Evolutionary conservation across 2,113 vertebrate genomes (phyloP).

Genomic region (Theristicus caerulescens): DNA sequence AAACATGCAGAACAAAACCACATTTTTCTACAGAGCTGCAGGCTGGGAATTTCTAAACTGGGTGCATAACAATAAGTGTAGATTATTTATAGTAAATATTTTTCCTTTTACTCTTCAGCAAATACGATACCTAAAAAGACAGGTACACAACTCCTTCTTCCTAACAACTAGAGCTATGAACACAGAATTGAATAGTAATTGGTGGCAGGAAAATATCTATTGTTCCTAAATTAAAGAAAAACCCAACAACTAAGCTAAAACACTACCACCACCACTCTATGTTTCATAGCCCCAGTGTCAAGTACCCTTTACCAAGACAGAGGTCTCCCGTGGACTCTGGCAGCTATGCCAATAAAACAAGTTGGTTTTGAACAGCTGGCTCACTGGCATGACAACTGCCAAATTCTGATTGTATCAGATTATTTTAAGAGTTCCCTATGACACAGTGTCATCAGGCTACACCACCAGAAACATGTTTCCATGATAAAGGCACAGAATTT

Average conservation of each 20-base stretch:
- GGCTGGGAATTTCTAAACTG: neutral
- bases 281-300: neutral
- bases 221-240: neutral
- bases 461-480: neutral
- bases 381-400: neutral
- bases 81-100: neutral
- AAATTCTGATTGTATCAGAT: rapidly evolving
- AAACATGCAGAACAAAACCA: neutral
- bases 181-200: neutral
- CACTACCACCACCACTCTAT: neutral
- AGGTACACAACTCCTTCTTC: neutral
- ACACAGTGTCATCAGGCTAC: neutral
- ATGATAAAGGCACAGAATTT: neutral
- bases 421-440: neutral
- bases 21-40: neutral
- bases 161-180: neutral
- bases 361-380: neutral
- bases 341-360: neutral
- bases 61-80: neutral
- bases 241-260: neutral
- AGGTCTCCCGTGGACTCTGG: neutral
- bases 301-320: neutral
- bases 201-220: neutral
- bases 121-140: neutral
- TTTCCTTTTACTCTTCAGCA: neutral